phyloP scores from a whole-genome alignment of 2,888 invertebrate genomes.

The Carcina quercana region DNA sequence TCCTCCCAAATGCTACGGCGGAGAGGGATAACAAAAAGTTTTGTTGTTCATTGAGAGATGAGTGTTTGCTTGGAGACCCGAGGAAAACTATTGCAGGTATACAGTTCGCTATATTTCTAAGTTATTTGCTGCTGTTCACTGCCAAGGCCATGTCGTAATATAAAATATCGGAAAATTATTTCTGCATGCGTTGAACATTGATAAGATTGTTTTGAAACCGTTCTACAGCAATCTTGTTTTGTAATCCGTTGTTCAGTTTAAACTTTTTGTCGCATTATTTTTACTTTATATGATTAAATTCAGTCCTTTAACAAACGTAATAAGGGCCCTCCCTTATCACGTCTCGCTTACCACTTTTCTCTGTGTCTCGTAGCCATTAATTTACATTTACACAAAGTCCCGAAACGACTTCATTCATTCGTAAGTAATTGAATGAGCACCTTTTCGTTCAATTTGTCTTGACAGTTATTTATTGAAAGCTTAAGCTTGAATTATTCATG shows the following conservation, averaged over 20 bases:
- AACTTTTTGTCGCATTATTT: neutral
- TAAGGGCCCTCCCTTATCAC: neutral
- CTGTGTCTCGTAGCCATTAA: neutral
- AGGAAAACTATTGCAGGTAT: slow-evolving; percentile 79
- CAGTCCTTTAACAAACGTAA: too few species aligned
- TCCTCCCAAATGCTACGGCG: slow-evolving; percentile 80
- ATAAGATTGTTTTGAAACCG: neutral
- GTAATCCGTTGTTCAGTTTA: neutral
- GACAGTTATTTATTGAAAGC: too few species aligned
- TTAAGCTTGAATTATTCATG: too few species aligned
- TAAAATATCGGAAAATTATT: too few species aligned
- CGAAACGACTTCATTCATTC: slow-evolving; percentile 18
- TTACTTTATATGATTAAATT: too few species aligned
- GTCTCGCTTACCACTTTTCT: neutral
- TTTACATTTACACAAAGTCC: slow-evolving; percentile 16
- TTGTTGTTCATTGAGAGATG: slow-evolving; percentile 83
- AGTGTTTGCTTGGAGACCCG: slow-evolving; percentile 85
- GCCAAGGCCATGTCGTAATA: too few species aligned
- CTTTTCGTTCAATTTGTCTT: slow-evolving; percentile 42
- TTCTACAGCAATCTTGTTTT: neutral
- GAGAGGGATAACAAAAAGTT: slow-evolving; percentile 82
- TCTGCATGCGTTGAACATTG: too few species aligned
- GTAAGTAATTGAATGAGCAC: slow-evolving; percentile 35
- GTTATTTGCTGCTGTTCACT: too few species aligned
- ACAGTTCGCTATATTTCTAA: too few species aligned